These are phyloP conservation scores for Drosophila flavopinicola DNA, from an alignment of 2,888 invertebrate genomes.

Conservation along the genomic window DNA sequence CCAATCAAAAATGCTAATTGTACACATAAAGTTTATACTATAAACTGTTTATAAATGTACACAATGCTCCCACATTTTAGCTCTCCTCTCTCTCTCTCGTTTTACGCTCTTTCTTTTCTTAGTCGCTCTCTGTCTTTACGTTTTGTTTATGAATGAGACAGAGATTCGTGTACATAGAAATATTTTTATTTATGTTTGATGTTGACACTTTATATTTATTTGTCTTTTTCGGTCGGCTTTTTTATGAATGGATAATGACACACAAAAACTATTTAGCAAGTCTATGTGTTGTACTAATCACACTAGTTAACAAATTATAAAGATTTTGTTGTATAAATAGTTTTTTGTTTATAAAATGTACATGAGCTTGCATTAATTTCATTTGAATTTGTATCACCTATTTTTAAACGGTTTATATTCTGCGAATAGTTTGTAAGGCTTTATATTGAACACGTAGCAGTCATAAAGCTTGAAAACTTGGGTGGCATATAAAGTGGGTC, in stretches of 20 bases:
- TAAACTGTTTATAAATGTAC: not conserved
- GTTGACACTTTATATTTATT: conserved; percentile 13
- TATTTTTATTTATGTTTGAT: conserved; percentile 22
- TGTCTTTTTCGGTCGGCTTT: conserved; percentile 2
- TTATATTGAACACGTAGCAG: no score
- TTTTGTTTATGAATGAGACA: conserved; percentile 40
- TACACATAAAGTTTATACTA: not conserved
- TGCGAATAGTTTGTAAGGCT: no score
- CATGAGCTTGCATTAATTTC: no score
- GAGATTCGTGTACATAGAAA: not conserved
- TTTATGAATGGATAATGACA: conserved; percentile 34
- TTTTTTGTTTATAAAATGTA: no score
- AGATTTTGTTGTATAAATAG: not conserved
- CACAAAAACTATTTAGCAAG: not conserved
- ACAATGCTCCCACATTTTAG: not conserved
- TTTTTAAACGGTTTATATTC: no score
- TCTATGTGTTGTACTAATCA: not conserved
- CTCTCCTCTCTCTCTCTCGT: not conserved
- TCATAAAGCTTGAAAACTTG: no score
- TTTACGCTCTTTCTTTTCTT: no score
- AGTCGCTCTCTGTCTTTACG: not conserved
- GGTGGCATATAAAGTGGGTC: no score
- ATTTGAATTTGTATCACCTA: no score
- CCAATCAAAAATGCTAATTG: conserved; percentile 19
- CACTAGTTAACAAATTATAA: not conserved